A percentile compares a stretch with the other conserved stretches of the same genome.
Evolutionary conservation across 2,888 invertebrate species (phyloP).

Genomic region (Anthophora plumipes): DNA sequence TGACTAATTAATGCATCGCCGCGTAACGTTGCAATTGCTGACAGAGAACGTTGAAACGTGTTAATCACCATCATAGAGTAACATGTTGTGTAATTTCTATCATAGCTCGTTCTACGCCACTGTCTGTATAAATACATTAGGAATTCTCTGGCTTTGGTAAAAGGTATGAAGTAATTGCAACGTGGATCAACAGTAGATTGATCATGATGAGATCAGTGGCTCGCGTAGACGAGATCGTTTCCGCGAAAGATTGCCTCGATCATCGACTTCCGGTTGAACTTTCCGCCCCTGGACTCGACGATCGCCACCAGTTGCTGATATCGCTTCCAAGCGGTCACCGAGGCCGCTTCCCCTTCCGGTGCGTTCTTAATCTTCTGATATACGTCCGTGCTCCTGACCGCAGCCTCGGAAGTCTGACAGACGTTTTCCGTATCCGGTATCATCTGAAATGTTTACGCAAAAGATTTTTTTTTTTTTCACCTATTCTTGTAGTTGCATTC

Average conservation of each 20-base stretch:
- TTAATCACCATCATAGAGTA: not conserved
- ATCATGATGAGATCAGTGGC: conserved; percentile 65
- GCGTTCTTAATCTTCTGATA: conserved; percentile 67
- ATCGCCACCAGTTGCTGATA: conserved; percentile 79
- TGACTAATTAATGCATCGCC: not conserved
- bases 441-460: conserved; percentile 72
- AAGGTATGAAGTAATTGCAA: conserved; percentile 40
- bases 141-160: conserved; percentile 62
- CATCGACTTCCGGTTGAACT: conserved; percentile 76
- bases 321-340: conserved; percentile 81
- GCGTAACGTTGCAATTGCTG: not conserved
- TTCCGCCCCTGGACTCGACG: conserved; percentile 77
- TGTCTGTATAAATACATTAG: not conserved
- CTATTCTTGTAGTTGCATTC: too few relatives aligned
- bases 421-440: conserved; percentile 78
- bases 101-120: conserved; percentile 25
- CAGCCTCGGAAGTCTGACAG: conserved; percentile 72
- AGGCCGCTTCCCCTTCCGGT: conserved; percentile 77
- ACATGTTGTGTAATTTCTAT: too few relatives aligned
- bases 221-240: conserved; percentile 78
- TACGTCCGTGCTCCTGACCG: conserved; percentile 64
- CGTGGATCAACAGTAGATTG: not conserved
- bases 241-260: conserved; percentile 83
- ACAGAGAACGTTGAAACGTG: not conserved
- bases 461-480: not conserved